Evolutionary conservation across 2,113 vertebrate species (phyloP), one percentile per base, ranked within the genome.

Genomic region (Trichechus manatus): DNA sequence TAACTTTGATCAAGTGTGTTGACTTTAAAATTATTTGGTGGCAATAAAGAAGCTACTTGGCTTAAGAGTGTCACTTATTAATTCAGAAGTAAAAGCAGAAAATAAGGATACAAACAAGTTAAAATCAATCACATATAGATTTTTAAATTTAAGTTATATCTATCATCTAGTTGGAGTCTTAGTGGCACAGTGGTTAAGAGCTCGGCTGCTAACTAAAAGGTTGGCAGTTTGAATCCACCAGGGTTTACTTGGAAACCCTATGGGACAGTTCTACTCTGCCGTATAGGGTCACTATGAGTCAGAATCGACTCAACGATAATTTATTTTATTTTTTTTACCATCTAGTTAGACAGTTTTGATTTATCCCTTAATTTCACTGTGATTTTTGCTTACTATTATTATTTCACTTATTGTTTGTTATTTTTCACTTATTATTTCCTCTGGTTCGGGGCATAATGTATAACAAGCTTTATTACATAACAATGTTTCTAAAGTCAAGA

Each of bases 1-100:
- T 50, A 81, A 72, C 20, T 20, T 9, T 66, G 61, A 44, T 68
- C 3, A 72, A 87, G 7, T 64, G 3, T 10, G 27, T 84, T 66
- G 39, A 25, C 88, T 93, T 94, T 77, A 36, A 96, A 87, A 89
- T 66, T 1, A 84, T 80, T 72, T 66, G 5, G 53, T 63, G 70
- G 3, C 75, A 61, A 9, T 91, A 80, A 89, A 63, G 70, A 91
- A 61, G 20, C 36, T 68, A 44, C 17, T 70, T 68, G n/a, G 81
- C 23, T 66, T 36, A 79, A 53, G 7, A 78, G 2, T 9, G 22
- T 42, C 50, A 81, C 11, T 36, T 72, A 44, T 75, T 59, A 29
- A 53, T 83, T 75, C n/a, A 93, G 22, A 90, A 95, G 31, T 31
- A 56, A 14, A 87, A 74, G 10, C 1, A 68, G 20, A 33, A 39